phyloP scores from a whole-genome alignment of 2,888 invertebrate species.

The Drosophila cognata region DNA sequence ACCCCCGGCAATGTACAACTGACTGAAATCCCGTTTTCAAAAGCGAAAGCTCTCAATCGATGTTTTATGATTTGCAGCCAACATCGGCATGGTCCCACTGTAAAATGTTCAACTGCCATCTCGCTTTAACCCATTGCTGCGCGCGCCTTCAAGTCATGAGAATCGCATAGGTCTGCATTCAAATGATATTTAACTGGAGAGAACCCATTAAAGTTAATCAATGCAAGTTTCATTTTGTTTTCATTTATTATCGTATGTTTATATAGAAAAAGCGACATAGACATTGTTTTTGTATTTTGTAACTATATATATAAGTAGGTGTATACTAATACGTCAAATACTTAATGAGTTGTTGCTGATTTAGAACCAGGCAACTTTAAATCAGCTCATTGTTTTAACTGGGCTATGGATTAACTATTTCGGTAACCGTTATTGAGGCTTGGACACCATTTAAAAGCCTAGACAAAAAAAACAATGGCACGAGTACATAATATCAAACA shows the following conservation, averaged over 20 bases:
- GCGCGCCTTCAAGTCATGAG: not conserved
- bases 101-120: not conserved
- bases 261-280: constrained; percentile 78
- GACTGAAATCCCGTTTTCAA: not conserved
- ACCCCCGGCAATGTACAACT: not conserved
- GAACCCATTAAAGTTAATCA: not conserved
- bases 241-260: constrained; percentile 54
- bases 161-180: not conserved
- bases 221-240: constrained; percentile 28
- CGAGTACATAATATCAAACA: constrained; percentile 39
- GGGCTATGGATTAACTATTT: constrained; percentile 13
- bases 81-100: not conserved
- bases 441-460: constrained; percentile 6
- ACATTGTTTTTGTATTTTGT: constrained; percentile 50
- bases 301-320: constrained; percentile 33
- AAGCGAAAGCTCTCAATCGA: not conserved
- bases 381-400: constrained; percentile 41
- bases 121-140: not conserved
- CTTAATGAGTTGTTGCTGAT: constrained; percentile 40
- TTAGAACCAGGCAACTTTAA: constrained; percentile 32
- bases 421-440: constrained; percentile 15
- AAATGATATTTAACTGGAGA: not conserved
- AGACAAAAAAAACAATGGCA: constrained; percentile 11
- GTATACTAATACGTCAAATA: constrained; percentile 52
- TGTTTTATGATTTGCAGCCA: not conserved